phyloP scores from a whole-genome alignment of 2,113 vertebrate species.

The Notarius quadriscutis region DNA sequence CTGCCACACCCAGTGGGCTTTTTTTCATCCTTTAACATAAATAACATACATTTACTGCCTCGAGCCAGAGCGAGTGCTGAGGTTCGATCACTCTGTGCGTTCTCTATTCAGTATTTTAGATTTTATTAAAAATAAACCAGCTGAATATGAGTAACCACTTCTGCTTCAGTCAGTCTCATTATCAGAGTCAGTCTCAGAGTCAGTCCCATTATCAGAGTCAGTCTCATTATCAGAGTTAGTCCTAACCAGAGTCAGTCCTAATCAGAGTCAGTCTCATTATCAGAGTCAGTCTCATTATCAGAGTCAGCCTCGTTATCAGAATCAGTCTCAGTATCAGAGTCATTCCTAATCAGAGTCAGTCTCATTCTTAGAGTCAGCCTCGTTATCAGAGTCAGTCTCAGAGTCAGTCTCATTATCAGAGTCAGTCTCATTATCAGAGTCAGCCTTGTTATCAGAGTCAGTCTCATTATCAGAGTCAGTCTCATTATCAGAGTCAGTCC shows the following conservation, averaged over 20 bases:
- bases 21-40: too few species aligned
- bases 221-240: background rate
- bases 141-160: too few species aligned
- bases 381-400: background rate
- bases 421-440: background rate
- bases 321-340: background rate
- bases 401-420: background rate
- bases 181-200: background rate
- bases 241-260: background rate
- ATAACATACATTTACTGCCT: too few species aligned
- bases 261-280: background rate
- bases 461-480: background rate
- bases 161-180: background rate
- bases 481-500: background rate
- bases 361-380: background rate
- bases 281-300: background rate
- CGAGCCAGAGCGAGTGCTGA: too few species aligned
- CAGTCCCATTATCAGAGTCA: background rate
- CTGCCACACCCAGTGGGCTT: too few species aligned
- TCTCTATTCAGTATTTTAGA: too few species aligned
- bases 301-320: background rate
- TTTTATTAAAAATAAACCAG: too few species aligned
- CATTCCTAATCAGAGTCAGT: background rate
- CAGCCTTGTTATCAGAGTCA: background rate
- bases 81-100: too few species aligned